Percentiles rank a stretch among this genome's conserved stretches.
These are phyloP conservation scores for Threskiornis aethiopicus DNA, from an alignment of 2,797 vertebrate species.

Conservation along the genomic window DNA sequence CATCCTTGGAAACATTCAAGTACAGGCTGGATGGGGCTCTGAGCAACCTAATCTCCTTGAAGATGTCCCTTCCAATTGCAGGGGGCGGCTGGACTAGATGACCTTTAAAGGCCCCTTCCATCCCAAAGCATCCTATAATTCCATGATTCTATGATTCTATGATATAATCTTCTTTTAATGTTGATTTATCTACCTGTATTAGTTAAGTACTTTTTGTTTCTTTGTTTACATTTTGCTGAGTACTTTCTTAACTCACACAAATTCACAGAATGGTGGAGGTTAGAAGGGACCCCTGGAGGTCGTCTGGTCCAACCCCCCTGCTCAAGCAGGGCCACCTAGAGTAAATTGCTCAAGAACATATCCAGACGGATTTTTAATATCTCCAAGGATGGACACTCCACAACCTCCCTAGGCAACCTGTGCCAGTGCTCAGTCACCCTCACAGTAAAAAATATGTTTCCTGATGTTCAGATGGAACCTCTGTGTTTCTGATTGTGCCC, in stretches of 20 bases:
- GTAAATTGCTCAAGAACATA: background rate
- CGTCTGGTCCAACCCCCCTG: background rate
- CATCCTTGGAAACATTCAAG: too few species aligned
- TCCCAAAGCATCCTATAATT: too few species aligned
- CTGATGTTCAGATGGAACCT: background rate
- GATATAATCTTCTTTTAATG: background rate
- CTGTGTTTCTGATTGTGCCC: background rate
- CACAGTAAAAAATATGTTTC: background rate
- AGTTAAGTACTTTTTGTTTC: background rate
- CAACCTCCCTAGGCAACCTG: rapidly evolving
- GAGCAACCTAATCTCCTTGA: too few species aligned
- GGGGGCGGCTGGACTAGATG: too few species aligned
- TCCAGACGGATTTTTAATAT: background rate
- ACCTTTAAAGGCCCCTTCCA: too few species aligned
- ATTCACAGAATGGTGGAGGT: background rate
- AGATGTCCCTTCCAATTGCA: too few species aligned
- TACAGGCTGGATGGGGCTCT: too few species aligned
- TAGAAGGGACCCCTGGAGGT: background rate
- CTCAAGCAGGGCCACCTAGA: background rate
- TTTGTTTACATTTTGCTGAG: background rate
- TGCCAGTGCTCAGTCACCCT: background rate
- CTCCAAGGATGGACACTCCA: background rate
- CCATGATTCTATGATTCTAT: too few species aligned
- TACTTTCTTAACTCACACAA: background rate
- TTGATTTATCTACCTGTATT: background rate